A percentile compares a stretch with the other conserved stretches of the same genome.
phyloP scores from a whole-genome alignment of 23 tunicate genomes.

The Trididemnum miniatum region DNA sequence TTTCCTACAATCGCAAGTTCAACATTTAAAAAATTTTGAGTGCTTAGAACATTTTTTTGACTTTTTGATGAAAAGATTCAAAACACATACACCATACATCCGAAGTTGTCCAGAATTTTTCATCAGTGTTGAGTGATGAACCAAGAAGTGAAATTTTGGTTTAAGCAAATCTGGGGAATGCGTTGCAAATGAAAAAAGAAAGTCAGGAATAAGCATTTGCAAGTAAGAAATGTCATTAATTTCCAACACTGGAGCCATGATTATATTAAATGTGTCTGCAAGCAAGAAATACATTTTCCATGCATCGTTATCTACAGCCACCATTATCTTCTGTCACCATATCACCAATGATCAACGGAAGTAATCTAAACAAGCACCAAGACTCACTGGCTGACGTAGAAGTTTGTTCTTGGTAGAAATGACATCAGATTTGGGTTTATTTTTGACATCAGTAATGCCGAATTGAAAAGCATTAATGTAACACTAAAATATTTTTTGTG shows the following conservation, averaged over 20 bases:
- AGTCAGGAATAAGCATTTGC: neutral
- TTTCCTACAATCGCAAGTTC: no score
- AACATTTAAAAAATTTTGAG: slow-evolving; percentile 21
- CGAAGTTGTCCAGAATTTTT: slow-evolving; percentile 24
- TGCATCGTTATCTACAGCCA: neutral
- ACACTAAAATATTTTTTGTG: no score
- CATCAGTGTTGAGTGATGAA: slow-evolving; percentile 11
- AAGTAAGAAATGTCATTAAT: neutral
- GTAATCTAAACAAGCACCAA: slow-evolving; percentile 36
- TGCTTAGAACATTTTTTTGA: no score
- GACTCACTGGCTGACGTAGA: slow-evolving; percentile 26
- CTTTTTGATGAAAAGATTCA: slow-evolving; percentile 42
- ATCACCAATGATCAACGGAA: slow-evolving; percentile 40
- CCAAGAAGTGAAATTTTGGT: slow-evolving; percentile 31
- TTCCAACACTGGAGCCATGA: slow-evolving; percentile 4
- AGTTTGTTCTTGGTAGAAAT: neutral
- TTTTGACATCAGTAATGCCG: slow-evolving; percentile 22
- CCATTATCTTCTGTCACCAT: slow-evolving; percentile 11
- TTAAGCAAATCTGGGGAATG: neutral
- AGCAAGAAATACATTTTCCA: slow-evolving; percentile 36
- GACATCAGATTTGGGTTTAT: slow-evolving; percentile 37
- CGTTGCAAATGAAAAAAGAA: neutral
- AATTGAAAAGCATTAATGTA: slow-evolving; percentile 11
- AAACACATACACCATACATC: slow-evolving; percentile 26
- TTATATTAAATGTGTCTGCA: slow-evolving; percentile 28